Percentiles rank a stretch among this genome's conserved stretches.
Evolutionary conservation across 2,113 vertebrate genomes (phyloP).

Genomic region (Crotalus helleri): DNA sequence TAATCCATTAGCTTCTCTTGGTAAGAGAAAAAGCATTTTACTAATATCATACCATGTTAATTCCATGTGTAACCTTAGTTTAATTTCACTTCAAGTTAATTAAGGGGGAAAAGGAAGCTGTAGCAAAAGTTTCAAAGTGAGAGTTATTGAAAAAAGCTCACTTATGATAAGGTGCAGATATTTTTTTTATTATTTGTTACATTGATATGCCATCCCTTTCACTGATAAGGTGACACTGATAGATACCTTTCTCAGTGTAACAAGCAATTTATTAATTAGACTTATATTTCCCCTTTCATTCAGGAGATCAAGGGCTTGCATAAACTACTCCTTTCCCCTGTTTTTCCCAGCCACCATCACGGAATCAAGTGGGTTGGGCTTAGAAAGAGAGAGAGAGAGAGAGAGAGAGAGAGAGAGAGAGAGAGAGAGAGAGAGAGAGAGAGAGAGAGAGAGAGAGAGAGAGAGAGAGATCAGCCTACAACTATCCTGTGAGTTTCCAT

Average conservation of each 20-base stretch:
- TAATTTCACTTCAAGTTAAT: not conserved
- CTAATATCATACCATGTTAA: not conserved
- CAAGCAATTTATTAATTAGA: not conserved
- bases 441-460: not conserved
- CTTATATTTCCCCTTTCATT: not conserved
- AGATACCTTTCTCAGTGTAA: not conserved
- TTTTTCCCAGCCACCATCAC: not conserved
- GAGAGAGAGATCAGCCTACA: not conserved
- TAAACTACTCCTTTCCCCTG: not conserved
- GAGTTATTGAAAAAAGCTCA: not conserved
- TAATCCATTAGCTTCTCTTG: not conserved
- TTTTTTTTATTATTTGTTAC: not conserved
- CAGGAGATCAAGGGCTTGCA: not conserved
- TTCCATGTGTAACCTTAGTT: not conserved
- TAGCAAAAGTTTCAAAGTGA: not conserved
- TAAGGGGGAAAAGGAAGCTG: not conserved
- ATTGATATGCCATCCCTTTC: not conserved
- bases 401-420: too few relatives aligned
- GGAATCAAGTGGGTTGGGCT: not conserved
- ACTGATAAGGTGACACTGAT: not conserved
- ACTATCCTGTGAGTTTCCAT: not conserved
- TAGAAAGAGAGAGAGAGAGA: not conserved
- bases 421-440: not conserved
- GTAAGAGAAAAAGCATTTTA: not conserved
- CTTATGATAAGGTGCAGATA: not conserved